These are phyloP conservation scores for Gastrophysa polygoni DNA, from an alignment of 2,888 invertebrate species.

Conservation along the genomic window DNA sequence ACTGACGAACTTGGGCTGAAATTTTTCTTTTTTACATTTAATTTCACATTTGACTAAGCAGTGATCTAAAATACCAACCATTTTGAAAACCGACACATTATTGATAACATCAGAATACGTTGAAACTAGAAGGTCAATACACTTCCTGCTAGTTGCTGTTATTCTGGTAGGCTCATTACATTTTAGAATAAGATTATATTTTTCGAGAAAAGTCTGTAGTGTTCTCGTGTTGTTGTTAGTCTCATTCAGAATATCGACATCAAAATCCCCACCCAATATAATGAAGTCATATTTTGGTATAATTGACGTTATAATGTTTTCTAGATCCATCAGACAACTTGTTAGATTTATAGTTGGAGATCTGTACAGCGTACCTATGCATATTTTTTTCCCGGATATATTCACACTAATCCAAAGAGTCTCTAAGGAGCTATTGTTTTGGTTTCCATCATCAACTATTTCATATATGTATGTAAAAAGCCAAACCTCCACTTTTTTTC, in stretches of 20 bases:
- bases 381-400: conserved; percentile 7
- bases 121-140: no score
- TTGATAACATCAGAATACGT: no score
- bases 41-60: no score
- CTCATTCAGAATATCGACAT: conserved; percentile 7
- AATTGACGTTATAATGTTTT: no score
- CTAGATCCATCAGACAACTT: no score
- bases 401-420: conserved; percentile 8
- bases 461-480: conserved; percentile 5
- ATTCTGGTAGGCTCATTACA: no score
- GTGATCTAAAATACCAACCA: conserved; percentile 15
- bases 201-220: no score
- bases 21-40: conserved; percentile 9
- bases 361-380: conserved; percentile 6
- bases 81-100: conserved; percentile 13
- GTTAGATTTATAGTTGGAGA: conserved; percentile 6
- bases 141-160: no score
- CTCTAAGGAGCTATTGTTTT: background rate
- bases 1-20: background rate
- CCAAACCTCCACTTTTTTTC: background rate
- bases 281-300: no score
- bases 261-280: no score
- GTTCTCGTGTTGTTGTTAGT: background rate
- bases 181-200: no score
- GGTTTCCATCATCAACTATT: background rate